Base-by-base conservation (phyloP, 2,888 invertebrate species). In the Apamea anceps region DNA sequence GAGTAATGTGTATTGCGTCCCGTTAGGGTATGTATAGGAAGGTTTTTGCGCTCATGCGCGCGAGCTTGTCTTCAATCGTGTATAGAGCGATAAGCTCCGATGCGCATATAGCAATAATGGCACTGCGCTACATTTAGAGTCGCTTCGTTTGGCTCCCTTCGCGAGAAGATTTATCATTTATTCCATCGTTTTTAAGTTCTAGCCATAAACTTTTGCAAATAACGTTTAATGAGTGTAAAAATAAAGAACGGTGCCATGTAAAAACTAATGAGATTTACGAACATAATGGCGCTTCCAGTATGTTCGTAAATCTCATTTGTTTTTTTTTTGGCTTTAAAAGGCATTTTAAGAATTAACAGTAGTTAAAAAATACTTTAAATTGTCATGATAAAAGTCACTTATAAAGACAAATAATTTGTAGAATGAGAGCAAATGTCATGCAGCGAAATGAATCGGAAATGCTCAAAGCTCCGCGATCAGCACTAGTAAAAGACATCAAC, bases 21-120 rank as follows among this genome's bases (percentile, higher is more conserved):
- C 93, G 94, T 94, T 95, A 95, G 88, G 90, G 91, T 91, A 88
- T 91, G 89, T 91, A 91, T 90, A 91, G 89, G 91, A 93, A 92
- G 91, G 93, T 96, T 96, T 96, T 95, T 95, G 94, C 93, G 92
- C 92, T 90, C 91, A 90, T 90, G 90, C 90, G 90, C 90, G 91
- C 90, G 84, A 87, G 91, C 92, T 93, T 94, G 93, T 94, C 93
- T 94, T 93, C 93, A 92, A 93, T 94, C 94, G 92, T 93, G 94
- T 94, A 93, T 93, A 91, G 92, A 93, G 91, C 95, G 96, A 96
- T 95, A 96, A 94, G 96, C 95, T 96, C 90, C 92, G 93, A 91
- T 95, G 96, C 94, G 91, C 94, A 93, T 93, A 92, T 89, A 93
- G 91, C 91, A 93, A 93, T 93, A 94, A 94, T 93, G 89, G 90